phyloP scores from a whole-genome alignment of 2,888 invertebrate species.

The Tetragnatha montana region DNA sequence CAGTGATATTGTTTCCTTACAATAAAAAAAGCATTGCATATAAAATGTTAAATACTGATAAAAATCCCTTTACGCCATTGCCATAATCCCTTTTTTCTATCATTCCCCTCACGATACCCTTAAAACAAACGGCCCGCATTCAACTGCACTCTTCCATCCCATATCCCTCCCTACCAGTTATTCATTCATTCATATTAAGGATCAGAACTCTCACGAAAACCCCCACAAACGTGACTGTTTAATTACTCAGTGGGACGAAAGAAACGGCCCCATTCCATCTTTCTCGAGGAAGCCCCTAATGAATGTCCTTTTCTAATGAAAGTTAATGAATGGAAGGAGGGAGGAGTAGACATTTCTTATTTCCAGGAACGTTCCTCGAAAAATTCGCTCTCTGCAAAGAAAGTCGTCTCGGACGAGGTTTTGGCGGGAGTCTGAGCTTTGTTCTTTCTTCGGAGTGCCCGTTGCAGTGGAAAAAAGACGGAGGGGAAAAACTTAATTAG shows the following conservation, averaged over 20 bases:
- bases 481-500: slow-evolving; percentile 56
- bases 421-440: slow-evolving; percentile 11
- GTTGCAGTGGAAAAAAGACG: slow-evolving; percentile 7
- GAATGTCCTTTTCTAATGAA: slow-evolving; percentile 32
- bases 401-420: slow-evolving; percentile 23
- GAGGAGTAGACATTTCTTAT: slow-evolving; percentile 9
- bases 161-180: background rate
- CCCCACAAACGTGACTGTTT: background rate
- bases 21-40: too few species aligned
- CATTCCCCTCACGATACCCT: background rate
- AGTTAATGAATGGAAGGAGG: slow-evolving; percentile 32
- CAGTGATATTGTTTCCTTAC: too few species aligned
- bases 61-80: too few species aligned
- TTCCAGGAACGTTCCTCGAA: background rate
- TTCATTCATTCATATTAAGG: background rate
- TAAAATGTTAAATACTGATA: too few species aligned
- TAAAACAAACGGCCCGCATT: background rate
- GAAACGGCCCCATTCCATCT: background rate
- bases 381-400: slow-evolving; percentile 26
- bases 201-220: background rate
- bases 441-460: slow-evolving; percentile 10
- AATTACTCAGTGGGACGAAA: background rate
- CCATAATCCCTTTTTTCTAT: too few species aligned
- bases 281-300: slow-evolving; percentile 1
- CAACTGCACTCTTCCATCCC: background rate